Conservation (phyloP, 2,888 invertebrate species). For the Leucoma salicis region DNA sequence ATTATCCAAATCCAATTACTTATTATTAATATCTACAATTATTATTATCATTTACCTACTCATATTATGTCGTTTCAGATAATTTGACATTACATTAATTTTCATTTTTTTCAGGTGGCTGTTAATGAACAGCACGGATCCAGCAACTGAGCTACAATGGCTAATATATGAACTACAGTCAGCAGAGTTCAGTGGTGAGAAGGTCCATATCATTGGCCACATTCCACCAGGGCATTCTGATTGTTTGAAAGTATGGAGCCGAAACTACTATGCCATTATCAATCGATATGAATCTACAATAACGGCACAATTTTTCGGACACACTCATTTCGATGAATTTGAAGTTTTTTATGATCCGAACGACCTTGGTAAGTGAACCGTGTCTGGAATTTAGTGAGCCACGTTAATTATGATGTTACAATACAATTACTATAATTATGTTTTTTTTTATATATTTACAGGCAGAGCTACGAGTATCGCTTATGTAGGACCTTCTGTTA, state of each 20-base stretch:
- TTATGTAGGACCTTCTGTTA: conserved; percentile 96
- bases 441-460: conserved; percentile 38
- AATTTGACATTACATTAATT: no score
- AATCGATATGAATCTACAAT: conserved; percentile 95
- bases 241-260: conserved; percentile 97
- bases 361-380: conserved; percentile 84
- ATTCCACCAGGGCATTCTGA: conserved; percentile 97
- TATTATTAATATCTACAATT: no score
- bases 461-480: conserved; percentile 92
- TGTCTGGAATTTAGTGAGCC: conserved; percentile 14
- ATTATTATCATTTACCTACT: no score
- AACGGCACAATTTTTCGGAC: conserved; percentile 96
- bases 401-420: background rate
- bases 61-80: no score
- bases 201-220: conserved; percentile 98
- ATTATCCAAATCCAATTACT: no score
- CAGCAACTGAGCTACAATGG: conserved; percentile 97
- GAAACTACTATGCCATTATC: conserved; percentile 95
- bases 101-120: conserved; percentile 86
- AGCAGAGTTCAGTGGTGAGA: conserved; percentile 96
- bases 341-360: conserved; percentile 95
- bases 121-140: conserved; percentile 96
- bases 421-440: background rate
- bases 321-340: conserved; percentile 96
- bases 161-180: conserved; percentile 96